Evolutionary conservation across 2,888 invertebrate genomes (phyloP).

Genomic region (Napeogenes sylphis): DNA sequence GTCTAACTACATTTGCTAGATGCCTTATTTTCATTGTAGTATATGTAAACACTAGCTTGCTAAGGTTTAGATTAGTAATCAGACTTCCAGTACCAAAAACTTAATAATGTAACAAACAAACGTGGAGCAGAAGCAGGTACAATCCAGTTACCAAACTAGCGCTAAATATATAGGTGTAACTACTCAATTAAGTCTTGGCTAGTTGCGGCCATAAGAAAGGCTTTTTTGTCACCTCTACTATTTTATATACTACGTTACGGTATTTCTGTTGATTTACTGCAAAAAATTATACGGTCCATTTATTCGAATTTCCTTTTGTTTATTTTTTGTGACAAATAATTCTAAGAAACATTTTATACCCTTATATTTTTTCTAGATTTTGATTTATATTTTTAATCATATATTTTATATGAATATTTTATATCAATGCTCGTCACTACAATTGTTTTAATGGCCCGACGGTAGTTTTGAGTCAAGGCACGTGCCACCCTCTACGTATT

Average conservation of each 20-base stretch:
- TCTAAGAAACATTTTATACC: too few relatives aligned
- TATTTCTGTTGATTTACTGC: too few relatives aligned
- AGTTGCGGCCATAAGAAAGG: constrained; percentile 35
- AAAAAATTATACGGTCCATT: too few relatives aligned
- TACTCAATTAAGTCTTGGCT: constrained; percentile 44
- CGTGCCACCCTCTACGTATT: constrained; percentile 50
- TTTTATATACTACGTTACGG: too few relatives aligned
- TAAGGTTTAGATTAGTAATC: background rate
- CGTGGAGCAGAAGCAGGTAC: constrained; percentile 18
- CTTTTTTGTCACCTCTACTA: constrained; percentile 17
- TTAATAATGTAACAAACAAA: constrained; percentile 21
- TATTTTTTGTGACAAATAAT: too few relatives aligned
- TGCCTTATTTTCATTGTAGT: background rate
- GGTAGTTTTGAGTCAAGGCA: constrained; percentile 48
- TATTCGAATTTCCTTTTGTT: too few relatives aligned
- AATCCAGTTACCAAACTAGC: constrained; percentile 44
- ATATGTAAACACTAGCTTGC: background rate
- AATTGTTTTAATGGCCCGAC: constrained; percentile 39
- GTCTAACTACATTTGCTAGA: too few relatives aligned
- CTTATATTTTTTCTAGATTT: too few relatives aligned
- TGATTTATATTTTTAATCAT: too few relatives aligned
- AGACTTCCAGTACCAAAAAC: constrained; percentile 11
- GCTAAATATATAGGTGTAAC: constrained; percentile 45
- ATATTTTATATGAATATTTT: background rate
- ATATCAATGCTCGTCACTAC: background rate